Percentiles rank a stretch among this genome's conserved stretches.
These are phyloP conservation scores for Tiaroga cobitis DNA, from an alignment of 2,797 vertebrate genomes.

Conservation along the genomic window DNA sequence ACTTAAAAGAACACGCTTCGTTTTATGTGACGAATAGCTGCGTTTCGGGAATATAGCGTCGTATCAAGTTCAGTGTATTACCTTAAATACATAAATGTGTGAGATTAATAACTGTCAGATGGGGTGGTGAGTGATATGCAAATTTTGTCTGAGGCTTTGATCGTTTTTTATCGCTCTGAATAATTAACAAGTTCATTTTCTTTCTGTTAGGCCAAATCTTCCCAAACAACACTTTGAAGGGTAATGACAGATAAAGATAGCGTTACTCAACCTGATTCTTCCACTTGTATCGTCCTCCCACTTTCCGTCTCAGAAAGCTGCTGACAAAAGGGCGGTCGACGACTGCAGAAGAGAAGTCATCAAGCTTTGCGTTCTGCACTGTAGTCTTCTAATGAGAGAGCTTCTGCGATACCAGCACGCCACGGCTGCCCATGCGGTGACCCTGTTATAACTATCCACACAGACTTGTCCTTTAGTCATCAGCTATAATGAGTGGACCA, in stretches of 20 bases:
- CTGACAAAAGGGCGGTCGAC: neutral
- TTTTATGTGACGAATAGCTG: slow-evolving; percentile 25
- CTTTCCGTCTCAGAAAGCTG: neutral
- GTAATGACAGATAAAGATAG: slow-evolving; percentile 29
- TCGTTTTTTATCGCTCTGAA: slow-evolving; percentile 30
- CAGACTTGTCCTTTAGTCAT: slow-evolving; percentile 43
- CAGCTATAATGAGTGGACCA: slow-evolving; percentile 32
- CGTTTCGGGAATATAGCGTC: neutral
- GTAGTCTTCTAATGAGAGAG: slow-evolving; percentile 48
- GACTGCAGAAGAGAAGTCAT: slow-evolving; percentile 4
- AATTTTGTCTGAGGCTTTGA: slow-evolving; percentile 30
- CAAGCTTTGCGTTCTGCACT: slow-evolving; percentile 13
- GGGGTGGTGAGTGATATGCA: slow-evolving; percentile 39
- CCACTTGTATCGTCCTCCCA: neutral
- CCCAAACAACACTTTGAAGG: slow-evolving; percentile 38
- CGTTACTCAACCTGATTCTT: neutral
- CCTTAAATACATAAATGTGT: slow-evolving; percentile 38
- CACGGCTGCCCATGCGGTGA: slow-evolving; percentile 24
- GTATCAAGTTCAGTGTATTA: slow-evolving; percentile 34
- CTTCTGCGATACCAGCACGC: neutral
- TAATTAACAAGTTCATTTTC: slow-evolving; percentile 57
- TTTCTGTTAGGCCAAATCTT: slow-evolving; percentile 36
- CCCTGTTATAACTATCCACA: slow-evolving; percentile 27
- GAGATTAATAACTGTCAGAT: slow-evolving; percentile 48
- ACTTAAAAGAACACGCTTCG: slow-evolving; percentile 37